Evolutionary conservation across 1,140 invertebrate genomes (phyloP).

Genomic region (Tribolium madens): DNA sequence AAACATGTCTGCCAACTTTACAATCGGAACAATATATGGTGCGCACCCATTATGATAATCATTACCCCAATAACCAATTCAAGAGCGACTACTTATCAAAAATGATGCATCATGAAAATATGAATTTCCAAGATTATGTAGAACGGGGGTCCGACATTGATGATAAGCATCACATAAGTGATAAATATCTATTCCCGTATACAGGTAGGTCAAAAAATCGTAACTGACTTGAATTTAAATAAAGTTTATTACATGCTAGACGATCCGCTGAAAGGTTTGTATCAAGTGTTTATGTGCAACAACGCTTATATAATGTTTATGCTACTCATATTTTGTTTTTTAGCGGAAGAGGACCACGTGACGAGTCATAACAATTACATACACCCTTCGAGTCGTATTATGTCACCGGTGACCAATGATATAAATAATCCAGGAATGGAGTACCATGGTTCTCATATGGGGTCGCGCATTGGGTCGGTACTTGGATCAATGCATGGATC

Average conservation of each 20-base stretch:
- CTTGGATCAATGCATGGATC: conserved; percentile 67
- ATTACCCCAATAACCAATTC: conserved; percentile 68
- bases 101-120: conserved; percentile 70
- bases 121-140: conserved; percentile 72
- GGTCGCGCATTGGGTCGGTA: conserved; percentile 65
- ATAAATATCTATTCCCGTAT: conserved; percentile 84
- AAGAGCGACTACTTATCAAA: conserved; percentile 66
- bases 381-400: conserved; percentile 60
- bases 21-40: conserved; percentile 67
- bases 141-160: conserved; percentile 78
- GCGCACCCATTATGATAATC: conserved; percentile 68
- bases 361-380: conserved; percentile 60
- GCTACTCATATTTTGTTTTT: not conserved
- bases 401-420: conserved; percentile 63
- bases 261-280: conserved; percentile 56
- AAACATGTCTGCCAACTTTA: conserved; percentile 70
- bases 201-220: conserved; percentile 68
- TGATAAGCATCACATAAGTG: conserved; percentile 78
- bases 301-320: not conserved
- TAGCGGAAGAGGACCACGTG: conserved; percentile 73
- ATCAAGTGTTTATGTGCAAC: not conserved
- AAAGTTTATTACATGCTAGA: conserved; percentile 53
- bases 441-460: conserved; percentile 62
- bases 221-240: conserved; percentile 62
- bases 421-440: conserved; percentile 64